These are phyloP conservation scores for Drosophila conformis DNA, from an alignment of 2,888 invertebrate genomes.

Conservation along the genomic window DNA sequence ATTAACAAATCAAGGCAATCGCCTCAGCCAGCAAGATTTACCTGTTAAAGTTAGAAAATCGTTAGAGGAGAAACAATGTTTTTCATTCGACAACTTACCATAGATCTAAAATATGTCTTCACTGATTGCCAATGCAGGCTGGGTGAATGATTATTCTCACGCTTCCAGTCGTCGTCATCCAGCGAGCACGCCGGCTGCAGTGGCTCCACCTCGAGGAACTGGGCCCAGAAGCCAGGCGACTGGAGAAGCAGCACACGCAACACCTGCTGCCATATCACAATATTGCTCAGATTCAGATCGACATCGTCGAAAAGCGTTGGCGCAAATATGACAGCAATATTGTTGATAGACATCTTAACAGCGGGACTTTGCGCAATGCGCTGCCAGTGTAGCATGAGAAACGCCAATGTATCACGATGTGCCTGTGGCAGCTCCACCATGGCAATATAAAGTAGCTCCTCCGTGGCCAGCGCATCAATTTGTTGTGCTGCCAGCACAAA, in stretches of 20 bases:
- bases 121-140: conserved; percentile 56
- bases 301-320: conserved; percentile 67
- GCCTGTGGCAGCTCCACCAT: conserved; percentile 52
- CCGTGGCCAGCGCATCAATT: conserved; percentile 36
- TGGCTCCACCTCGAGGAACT: conserved; percentile 64
- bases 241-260: conserved; percentile 45
- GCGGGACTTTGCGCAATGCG: conserved; percentile 62
- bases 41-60: conserved; percentile 18
- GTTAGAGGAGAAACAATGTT: accelerated
- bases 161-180: conserved; percentile 52
- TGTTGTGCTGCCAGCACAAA: conserved; percentile 59
- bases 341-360: conserved; percentile 60
- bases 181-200: conserved; percentile 31
- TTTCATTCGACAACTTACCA: conserved; percentile 46
- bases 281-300: conserved; percentile 59
- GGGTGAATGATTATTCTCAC: conserved; percentile 37
- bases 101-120: conserved; percentile 69
- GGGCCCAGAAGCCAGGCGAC: conserved; percentile 57
- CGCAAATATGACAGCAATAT: conserved; percentile 67
- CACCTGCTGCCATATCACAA: conserved; percentile 66
- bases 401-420: conserved; percentile 65
- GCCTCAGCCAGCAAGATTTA: conserved; percentile 51
- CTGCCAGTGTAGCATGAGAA: conserved; percentile 72
- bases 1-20: background rate
- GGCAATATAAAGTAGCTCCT: conserved; percentile 57